phyloP scores from a whole-genome alignment of 2,888 invertebrate species.

The Andrena trimmerana region DNA sequence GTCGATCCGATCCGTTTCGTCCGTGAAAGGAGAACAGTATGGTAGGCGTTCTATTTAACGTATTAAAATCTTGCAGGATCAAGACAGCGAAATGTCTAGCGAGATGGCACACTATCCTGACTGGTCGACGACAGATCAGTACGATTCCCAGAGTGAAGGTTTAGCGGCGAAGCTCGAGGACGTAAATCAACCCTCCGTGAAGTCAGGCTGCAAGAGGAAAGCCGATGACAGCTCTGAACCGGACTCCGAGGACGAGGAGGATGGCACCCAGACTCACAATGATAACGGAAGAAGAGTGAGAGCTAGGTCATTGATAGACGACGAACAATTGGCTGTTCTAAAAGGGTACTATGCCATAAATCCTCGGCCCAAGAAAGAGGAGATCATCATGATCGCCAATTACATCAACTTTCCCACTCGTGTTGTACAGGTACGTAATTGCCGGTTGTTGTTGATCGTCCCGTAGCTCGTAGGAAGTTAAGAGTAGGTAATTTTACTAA shows the following conservation, averaged over 20 bases:
- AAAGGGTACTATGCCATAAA: constrained; percentile 96
- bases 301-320: constrained; percentile 96
- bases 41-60: not conserved
- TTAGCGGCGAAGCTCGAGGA: constrained; percentile 92
- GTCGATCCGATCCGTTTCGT: not conserved
- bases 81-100: constrained; percentile 87
- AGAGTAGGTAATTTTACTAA: not conserved
- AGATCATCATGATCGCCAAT: constrained; percentile 95
- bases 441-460: not conserved
- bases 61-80: constrained; percentile 87
- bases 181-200: constrained; percentile 82
- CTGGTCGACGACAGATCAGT: constrained; percentile 80
- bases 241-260: constrained; percentile 86
- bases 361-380: constrained; percentile 97
- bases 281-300: constrained; percentile 90
- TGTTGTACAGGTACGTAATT: constrained; percentile 80
- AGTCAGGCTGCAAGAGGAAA: constrained; percentile 73
- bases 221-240: constrained; percentile 61
- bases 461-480: not conserved
- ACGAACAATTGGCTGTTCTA: constrained; percentile 95
- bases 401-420: constrained; percentile 87
- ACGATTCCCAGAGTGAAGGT: constrained; percentile 89
- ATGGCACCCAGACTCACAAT: constrained; percentile 65
- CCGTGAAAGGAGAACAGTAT: not conserved
- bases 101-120: constrained; percentile 81